A percentile compares a stretch with the other conserved stretches of the same genome.
Evolutionary conservation across 2,888 invertebrate species (phyloP).

Genomic region (Saturnia japonica): DNA sequence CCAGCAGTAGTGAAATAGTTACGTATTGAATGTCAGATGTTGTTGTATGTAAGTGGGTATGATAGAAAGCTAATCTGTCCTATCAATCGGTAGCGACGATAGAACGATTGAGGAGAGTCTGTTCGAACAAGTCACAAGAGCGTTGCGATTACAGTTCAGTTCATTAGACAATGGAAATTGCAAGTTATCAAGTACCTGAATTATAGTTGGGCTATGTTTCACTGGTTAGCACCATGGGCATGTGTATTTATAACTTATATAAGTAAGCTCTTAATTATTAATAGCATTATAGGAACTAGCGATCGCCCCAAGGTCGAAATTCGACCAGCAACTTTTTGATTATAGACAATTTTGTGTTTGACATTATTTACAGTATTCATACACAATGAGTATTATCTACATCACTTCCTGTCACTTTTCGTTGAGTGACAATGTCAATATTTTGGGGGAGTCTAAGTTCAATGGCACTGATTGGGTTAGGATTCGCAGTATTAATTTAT

Average conservation of each 20-base stretch:
- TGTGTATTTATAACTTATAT: background rate
- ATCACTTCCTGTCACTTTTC: too few species aligned
- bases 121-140: background rate
- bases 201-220: background rate
- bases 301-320: too few species aligned
- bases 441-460: too few species aligned
- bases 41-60: conserved; percentile 28
- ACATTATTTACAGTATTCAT: too few species aligned
- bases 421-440: too few species aligned
- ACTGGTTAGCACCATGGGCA: background rate
- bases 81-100: conserved; percentile 41
- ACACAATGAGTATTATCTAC: too few species aligned
- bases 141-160: background rate
- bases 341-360: too few species aligned
- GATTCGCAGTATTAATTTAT: too few species aligned
- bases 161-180: background rate
- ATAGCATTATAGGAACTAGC: too few species aligned
- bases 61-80: conserved; percentile 50
- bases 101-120: conserved; percentile 25
- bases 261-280: background rate
- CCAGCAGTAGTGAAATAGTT: conserved; percentile 24
- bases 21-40: conserved; percentile 32
- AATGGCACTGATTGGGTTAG: too few species aligned
- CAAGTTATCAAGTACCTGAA: background rate
- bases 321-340: too few species aligned